A percentile compares a stretch with the other conserved stretches of the same genome.
phyloP scores from a whole-genome alignment of 2,888 invertebrate genomes.

The Candidula unifasciata region DNA sequence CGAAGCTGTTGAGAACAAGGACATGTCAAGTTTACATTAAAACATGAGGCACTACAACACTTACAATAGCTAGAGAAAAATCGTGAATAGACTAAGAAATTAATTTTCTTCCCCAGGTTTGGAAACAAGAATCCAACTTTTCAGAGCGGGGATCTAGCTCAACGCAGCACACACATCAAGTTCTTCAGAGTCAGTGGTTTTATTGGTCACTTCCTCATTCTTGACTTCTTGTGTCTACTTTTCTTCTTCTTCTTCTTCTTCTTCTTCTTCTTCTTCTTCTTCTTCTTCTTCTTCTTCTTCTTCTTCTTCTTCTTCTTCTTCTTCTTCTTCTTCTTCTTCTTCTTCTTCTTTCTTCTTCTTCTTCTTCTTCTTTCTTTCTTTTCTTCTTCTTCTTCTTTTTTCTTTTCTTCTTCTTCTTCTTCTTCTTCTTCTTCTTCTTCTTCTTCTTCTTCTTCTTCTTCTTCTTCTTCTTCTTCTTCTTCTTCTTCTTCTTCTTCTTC shows the following conservation, averaged over 20 bases:
- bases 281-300: neutral
- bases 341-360: neutral
- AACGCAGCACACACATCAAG: slow-evolving; percentile 26
- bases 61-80: no score
- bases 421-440: slow-evolving; percentile 6
- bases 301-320: no score
- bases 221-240: no score
- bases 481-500: slow-evolving; percentile 28
- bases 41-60: no score
- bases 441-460: slow-evolving; percentile 17
- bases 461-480: slow-evolving; percentile 21
- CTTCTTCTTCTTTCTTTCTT: slow-evolving; percentile 4
- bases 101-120: slow-evolving; percentile 10
- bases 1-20: no score
- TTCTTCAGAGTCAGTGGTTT: slow-evolving; percentile 44
- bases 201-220: no score
- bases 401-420: neutral
- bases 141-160: neutral
- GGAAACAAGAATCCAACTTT: slow-evolving; percentile 21
- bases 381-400: neutral
- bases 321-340: neutral
- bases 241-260: neutral
- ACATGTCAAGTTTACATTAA: no score
- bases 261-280: neutral
- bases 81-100: no score